phyloP scores from a whole-genome alignment of 2,888 invertebrate species.

The Prosopocoilus inquinatus region DNA sequence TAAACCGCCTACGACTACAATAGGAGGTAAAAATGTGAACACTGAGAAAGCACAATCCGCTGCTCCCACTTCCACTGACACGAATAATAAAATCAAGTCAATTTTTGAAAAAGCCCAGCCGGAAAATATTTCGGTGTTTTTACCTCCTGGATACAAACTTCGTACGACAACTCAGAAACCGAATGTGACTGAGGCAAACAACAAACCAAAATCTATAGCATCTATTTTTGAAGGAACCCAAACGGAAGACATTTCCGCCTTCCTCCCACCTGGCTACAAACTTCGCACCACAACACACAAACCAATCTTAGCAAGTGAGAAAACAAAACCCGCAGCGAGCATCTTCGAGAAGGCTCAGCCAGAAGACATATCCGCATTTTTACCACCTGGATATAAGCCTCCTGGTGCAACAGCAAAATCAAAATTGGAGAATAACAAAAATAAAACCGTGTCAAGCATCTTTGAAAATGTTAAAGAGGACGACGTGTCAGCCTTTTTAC shows the following conservation, averaged over 20 bases:
- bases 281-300: conserved; percentile 37
- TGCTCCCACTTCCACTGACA: neutral
- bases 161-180: conserved; percentile 37
- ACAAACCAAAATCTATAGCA: neutral
- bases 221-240: conserved; percentile 43
- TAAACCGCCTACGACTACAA: conserved; percentile 53
- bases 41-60: conserved; percentile 11
- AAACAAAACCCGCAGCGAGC: conserved; percentile 29
- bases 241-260: conserved; percentile 43
- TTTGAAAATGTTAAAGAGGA: conserved; percentile 47
- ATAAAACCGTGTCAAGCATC: conserved; percentile 1
- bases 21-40: conserved; percentile 18
- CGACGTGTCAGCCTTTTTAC: conserved; percentile 48
- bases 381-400: conserved; percentile 51
- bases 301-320: conserved; percentile 25
- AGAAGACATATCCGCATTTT: conserved; percentile 44
- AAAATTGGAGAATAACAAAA: conserved; percentile 8
- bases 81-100: neutral
- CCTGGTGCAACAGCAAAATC: conserved; percentile 37
- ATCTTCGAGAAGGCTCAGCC: conserved; percentile 44
- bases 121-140: conserved; percentile 44
- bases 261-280: conserved; percentile 52
- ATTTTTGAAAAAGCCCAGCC: conserved; percentile 44
- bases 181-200: conserved; percentile 10
- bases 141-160: conserved; percentile 51